Conservation (phyloP, 2,888 invertebrate species). For the Polylopha cassiicola region DNA sequence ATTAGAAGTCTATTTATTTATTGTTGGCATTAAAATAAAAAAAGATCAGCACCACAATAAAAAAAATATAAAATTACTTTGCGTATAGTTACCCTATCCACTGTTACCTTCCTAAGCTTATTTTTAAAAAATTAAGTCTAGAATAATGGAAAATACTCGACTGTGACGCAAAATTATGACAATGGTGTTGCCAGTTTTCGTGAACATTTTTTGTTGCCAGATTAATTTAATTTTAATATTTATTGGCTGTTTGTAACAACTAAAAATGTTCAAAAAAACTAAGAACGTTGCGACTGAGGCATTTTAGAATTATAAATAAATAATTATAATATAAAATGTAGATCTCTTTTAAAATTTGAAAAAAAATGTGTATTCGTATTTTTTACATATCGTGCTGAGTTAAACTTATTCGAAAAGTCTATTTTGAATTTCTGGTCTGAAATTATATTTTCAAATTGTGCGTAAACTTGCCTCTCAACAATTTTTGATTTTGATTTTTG, state of each 20-base stretch:
- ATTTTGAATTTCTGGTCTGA: no score
- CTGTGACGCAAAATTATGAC: constrained; percentile 33
- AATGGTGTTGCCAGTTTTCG: constrained; percentile 40
- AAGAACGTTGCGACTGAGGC: constrained; percentile 33
- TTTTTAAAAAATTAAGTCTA: constrained; percentile 33
- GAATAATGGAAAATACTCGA: constrained; percentile 40
- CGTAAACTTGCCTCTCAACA: no score
- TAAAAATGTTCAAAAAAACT: constrained; percentile 34
- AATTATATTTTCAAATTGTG: no score
- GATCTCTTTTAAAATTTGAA: constrained; percentile 11
- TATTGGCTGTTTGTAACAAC: constrained; percentile 9
- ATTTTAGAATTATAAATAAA: constrained; percentile 2
- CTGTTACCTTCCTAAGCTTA: constrained; percentile 40
- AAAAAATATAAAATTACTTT: constrained; percentile 28
- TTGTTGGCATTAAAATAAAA: no score
- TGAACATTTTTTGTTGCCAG: constrained; percentile 40
- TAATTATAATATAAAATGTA: constrained; percentile 6
- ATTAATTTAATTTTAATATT: no score
- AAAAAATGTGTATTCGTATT: constrained; percentile 14
- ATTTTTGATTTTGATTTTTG: no score
- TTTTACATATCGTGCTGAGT: constrained; percentile 25
- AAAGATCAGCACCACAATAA: constrained; percentile 28
- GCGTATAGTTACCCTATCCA: constrained; percentile 39
- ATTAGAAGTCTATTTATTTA: no score
- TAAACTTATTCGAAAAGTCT: constrained; percentile 15